Evolutionary conservation across 2,113 vertebrate species (phyloP), one percentile per base, ranked within the genome.

Genomic region (Spermophilus dauricus): DNA sequence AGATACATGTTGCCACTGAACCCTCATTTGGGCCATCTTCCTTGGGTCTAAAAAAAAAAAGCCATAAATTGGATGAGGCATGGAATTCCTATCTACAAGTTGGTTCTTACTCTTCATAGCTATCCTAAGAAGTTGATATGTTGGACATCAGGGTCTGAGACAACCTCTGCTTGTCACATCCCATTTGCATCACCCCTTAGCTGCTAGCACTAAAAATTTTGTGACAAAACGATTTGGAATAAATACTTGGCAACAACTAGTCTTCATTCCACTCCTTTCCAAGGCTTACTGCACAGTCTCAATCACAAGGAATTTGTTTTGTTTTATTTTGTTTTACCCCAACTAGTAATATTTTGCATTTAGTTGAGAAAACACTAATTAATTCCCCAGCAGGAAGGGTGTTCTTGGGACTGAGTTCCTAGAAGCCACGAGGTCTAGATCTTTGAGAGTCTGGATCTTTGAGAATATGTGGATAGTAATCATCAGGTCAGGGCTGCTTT

Each of bases 291-390:
- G 95, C 53, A 61, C 61, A 82, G 37, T 82, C 80, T 91, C 65
- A 65, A 85, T 45, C 56, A 91, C 42, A 61, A 75, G 61, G 30
- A 67, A 86, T 92, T 75, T 63, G 61, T 63, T 95, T 91, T 80
- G 63, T 85, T 86, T 86, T 86, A 51, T 87, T 97, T 88, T 91
- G 30, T 83, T 95, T 20, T 63, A 18, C 32, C 39, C 89, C 39
- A 94, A 89, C 11, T 58, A 8, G 32, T 93, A 94, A 10, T 39
- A 12, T 93, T 96, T 98, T 81, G 39, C 2, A 80, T 1, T 7
- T 48, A 51, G 9, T 80, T 93, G 67, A 95, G 85, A 95, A 97
- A 96, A 96, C 45, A 92, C 17, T 48, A 95, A 42, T 51, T 48
- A 96, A 42, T 51, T 95, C 89, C 86, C 61, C 69, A 97, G 32